phyloP scores from a whole-genome alignment of 2,888 invertebrate species.

The Synergus japonicus region DNA sequence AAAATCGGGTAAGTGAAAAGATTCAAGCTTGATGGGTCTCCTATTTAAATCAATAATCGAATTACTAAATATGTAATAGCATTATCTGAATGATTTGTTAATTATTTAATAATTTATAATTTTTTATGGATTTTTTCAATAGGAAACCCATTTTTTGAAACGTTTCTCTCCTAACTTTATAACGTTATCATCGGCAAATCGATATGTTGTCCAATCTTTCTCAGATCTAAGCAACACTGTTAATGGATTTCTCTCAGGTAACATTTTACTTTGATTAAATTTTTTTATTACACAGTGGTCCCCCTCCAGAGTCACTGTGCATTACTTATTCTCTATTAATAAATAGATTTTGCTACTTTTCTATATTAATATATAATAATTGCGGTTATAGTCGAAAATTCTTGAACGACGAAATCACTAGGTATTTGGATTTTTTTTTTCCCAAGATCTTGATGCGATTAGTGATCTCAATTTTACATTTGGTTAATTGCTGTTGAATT shows the following conservation, averaged over 20 bases:
- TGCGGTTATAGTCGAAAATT: conserved; percentile 28
- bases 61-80: not conserved
- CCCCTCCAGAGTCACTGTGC: conserved; percentile 50
- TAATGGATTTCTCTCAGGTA: conserved; percentile 30
- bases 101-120: not conserved
- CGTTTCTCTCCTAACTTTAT: conserved; percentile 6
- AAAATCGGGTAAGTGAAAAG: not conserved
- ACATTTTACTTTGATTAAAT: conserved; percentile 13
- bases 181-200: conserved; percentile 12
- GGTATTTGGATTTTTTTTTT: not conserved
- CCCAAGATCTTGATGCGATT: conserved; percentile 45
- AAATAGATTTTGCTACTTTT: conserved; percentile 35
- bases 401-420: conserved; percentile 24
- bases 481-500: conserved; percentile 62
- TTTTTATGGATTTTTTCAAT: not conserved
- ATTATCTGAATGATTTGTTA: not conserved
- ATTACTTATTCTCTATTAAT: conserved; percentile 42
- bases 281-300: conserved; percentile 25
- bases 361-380: conserved; percentile 35
- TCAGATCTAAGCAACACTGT: conserved; percentile 27
- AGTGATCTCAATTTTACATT: conserved; percentile 51
- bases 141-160: not conserved
- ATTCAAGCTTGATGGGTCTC: not conserved
- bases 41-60: not conserved
- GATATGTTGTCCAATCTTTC: conserved; percentile 31